Conservation (phyloP, 1,140 invertebrate species). For the Saccostrea echinata region DNA sequence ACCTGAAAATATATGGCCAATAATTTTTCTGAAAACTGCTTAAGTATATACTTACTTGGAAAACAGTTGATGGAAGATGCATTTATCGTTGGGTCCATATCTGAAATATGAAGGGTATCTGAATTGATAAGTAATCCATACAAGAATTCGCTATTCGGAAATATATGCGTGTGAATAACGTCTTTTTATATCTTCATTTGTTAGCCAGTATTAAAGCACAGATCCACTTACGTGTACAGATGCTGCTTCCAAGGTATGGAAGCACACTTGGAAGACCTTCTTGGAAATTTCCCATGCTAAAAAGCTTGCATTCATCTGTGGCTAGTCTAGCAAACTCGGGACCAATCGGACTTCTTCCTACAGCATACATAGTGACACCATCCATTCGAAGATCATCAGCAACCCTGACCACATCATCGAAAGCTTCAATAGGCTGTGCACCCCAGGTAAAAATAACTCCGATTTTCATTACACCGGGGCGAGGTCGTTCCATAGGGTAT, state of each 20-base stretch:
- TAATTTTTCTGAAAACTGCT: background rate
- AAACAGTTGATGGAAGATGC: slow-evolving; percentile 61
- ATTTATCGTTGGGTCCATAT: slow-evolving; percentile 56
- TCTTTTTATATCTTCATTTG: background rate
- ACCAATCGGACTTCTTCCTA: slow-evolving; percentile 58
- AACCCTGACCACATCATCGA: slow-evolving; percentile 38
- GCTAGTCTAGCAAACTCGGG: slow-evolving; percentile 57
- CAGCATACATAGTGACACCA: slow-evolving; percentile 57
- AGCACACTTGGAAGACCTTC: slow-evolving; percentile 60
- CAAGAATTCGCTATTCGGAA: background rate
- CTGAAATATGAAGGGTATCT: slow-evolving; percentile 33
- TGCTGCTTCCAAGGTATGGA: slow-evolving; percentile 62
- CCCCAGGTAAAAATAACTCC: slow-evolving; percentile 63
- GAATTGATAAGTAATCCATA: no score
- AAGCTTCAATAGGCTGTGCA: slow-evolving; percentile 12
- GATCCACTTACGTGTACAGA: slow-evolving; percentile 57
- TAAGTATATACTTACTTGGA: slow-evolving; percentile 59
- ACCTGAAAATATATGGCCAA: no score
- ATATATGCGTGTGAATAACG: no score
- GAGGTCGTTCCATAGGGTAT: slow-evolving; percentile 39
- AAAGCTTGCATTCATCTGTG: slow-evolving; percentile 60
- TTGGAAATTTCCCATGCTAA: slow-evolving; percentile 62
- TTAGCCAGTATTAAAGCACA: background rate
- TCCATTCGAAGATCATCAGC: slow-evolving; percentile 51
- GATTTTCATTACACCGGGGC: slow-evolving; percentile 57